These are phyloP conservation scores for Puffinus mauretanicus DNA, from an alignment of 2,113 vertebrate species.

Conservation along the genomic window DNA sequence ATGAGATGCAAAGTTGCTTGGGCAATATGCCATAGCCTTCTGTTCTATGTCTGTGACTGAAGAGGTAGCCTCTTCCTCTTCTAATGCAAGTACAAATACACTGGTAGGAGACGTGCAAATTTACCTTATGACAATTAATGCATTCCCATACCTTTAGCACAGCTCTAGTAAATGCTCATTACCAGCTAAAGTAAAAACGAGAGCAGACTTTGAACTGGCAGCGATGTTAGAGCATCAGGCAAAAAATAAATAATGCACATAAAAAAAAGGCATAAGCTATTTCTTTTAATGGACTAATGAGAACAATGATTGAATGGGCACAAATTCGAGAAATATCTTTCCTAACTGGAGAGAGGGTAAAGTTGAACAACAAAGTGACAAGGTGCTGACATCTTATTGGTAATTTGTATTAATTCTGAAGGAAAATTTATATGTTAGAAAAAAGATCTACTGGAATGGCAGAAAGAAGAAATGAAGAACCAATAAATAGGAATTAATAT, in stretches of 20 bases:
- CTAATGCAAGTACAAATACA: neutral
- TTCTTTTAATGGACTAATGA: neutral
- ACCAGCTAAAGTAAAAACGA: neutral
- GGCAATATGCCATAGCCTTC: neutral
- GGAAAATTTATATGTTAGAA: neutral
- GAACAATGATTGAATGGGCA: neutral
- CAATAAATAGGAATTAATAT: neutral
- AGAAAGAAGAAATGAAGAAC: neutral
- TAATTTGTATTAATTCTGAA: neutral
- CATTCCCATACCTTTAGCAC: neutral
- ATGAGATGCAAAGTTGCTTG: neutral
- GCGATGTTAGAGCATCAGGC: neutral
- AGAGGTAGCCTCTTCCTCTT: neutral
- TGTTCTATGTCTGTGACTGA: neutral
- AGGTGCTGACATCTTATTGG: neutral
- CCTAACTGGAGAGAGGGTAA: neutral
- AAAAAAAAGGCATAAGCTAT: neutral
- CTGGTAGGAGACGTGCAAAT: neutral
- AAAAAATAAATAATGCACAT: neutral
- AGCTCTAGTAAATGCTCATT: neutral
- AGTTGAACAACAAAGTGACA: neutral
- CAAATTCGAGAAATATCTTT: neutral
- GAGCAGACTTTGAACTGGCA: neutral
- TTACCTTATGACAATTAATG: neutral
- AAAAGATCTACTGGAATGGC: neutral